phyloP scores from a whole-genome alignment of 1,140 invertebrate genomes.

The Diorhabda carinulata region DNA sequence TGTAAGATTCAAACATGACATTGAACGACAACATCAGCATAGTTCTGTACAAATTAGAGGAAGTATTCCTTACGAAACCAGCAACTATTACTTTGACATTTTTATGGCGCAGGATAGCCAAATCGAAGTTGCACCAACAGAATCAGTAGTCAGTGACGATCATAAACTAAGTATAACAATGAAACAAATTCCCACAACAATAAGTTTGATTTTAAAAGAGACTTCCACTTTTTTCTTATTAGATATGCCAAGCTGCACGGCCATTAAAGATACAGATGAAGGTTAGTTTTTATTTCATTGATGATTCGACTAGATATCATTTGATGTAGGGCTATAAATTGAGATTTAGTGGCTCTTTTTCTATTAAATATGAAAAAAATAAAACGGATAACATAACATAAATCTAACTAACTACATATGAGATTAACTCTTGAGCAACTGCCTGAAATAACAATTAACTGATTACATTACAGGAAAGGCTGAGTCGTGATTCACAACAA shows the following conservation, averaged over 20 bases:
- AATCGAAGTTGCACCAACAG: background rate
- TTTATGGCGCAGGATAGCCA: background rate
- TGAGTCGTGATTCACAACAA: no score
- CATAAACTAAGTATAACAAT: constrained; percentile 6
- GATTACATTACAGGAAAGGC: no score
- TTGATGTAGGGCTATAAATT: no score
- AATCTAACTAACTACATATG: no score
- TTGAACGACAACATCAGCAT: background rate
- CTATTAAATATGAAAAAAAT: no score
- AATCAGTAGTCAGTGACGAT: background rate
- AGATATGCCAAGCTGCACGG: constrained; percentile 60
- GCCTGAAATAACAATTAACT: no score
- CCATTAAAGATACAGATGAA: constrained; percentile 55
- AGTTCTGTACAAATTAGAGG: constrained; percentile 3
- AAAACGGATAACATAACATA: no score
- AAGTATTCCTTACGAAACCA: background rate
- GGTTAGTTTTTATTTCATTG: constrained; percentile 37
- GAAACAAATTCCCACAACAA: constrained; percentile 46
- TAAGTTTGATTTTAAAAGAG: constrained; percentile 61
- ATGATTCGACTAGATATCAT: no score
- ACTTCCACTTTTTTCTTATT: constrained; percentile 63
- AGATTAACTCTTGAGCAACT: no score
- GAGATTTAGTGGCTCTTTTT: no score
- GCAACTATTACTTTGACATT: constrained; percentile 6
- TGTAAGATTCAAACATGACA: constrained; percentile 11